phyloP scores from a whole-genome alignment of 2,888 invertebrate genomes.

The Drosophila algonquin region DNA sequence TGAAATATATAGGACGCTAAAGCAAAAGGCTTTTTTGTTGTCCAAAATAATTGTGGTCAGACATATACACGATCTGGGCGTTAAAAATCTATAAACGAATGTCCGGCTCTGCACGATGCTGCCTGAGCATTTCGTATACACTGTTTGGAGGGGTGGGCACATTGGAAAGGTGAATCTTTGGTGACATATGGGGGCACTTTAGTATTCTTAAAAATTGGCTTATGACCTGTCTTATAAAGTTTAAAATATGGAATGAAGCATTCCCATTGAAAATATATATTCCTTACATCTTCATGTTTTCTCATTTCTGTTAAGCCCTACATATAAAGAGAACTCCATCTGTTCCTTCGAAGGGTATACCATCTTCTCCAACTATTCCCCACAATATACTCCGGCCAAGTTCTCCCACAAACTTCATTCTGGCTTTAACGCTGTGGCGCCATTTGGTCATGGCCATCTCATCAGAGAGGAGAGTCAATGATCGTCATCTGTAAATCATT shows the following conservation, averaged over 20 bases:
- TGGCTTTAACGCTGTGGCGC: slow-evolving; percentile 48
- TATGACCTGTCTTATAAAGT: not conserved
- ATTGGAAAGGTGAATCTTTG: not conserved
- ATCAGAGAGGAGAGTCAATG: not conserved
- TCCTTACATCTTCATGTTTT: not conserved
- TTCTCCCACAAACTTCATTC: slow-evolving; percentile 15
- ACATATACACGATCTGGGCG: slow-evolving; percentile 56
- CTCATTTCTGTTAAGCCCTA: not conserved
- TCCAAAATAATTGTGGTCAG: slow-evolving; percentile 57
- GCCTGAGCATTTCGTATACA: slow-evolving; percentile 9
- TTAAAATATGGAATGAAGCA: not conserved
- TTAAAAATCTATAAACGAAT: slow-evolving; percentile 64
- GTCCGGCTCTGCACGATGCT: slow-evolving; percentile 26
- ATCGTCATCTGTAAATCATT: slow-evolving; percentile 62
- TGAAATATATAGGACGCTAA: not conserved
- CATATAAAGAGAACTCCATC: not conserved
- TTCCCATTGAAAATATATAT: no score
- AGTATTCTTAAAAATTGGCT: not conserved
- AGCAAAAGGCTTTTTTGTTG: slow-evolving; percentile 10
- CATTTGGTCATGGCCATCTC: slow-evolving; percentile 42
- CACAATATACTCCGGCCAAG: not conserved
- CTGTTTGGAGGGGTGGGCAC: not conserved
- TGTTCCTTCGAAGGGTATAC: not conserved
- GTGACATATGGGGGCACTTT: not conserved
- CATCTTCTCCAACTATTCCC: not conserved